Evolutionary conservation across 1,140 invertebrate species (phyloP).

Genomic region (Orchestia grillus): DNA sequence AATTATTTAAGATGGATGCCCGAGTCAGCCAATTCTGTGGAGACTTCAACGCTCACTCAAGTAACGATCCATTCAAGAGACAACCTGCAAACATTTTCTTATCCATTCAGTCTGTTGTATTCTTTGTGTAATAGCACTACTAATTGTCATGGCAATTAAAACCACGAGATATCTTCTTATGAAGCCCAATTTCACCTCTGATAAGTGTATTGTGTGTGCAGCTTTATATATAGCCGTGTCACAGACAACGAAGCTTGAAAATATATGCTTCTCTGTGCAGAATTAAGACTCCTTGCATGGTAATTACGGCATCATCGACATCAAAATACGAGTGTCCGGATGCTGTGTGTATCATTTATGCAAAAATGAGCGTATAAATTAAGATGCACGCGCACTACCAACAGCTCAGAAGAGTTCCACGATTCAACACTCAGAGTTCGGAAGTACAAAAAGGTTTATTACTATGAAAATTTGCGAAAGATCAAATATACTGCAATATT

Average conservation of each 20-base stretch:
- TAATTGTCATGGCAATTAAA: background rate
- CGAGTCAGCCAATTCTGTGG: background rate
- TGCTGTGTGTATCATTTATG: too few species aligned
- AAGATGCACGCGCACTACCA: too few species aligned
- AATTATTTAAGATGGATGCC: background rate
- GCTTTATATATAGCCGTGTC: background rate
- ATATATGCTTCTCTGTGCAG: background rate
- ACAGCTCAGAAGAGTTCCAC: too few species aligned
- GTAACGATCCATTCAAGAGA: background rate
- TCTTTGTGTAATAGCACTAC: background rate
- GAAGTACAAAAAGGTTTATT: too few species aligned
- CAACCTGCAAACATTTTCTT: background rate
- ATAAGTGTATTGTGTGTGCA: background rate
- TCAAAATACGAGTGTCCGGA: too few species aligned
- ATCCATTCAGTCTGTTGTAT: background rate
- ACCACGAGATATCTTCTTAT: background rate
- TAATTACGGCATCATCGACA: background rate
- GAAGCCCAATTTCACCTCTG: background rate
- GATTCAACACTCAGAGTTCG: too few species aligned
- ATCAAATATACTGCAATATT: too few species aligned
- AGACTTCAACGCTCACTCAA: slow-evolving; percentile 12
- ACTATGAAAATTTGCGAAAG: too few species aligned
- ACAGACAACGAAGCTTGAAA: background rate
- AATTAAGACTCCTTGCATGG: background rate
- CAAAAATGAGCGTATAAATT: too few species aligned